A percentile compares a stretch with the other conserved stretches of the same genome.
These are phyloP conservation scores for Entomobrya multifasciata DNA, from an alignment of 2,888 invertebrate genomes.

Conservation along the genomic window DNA sequence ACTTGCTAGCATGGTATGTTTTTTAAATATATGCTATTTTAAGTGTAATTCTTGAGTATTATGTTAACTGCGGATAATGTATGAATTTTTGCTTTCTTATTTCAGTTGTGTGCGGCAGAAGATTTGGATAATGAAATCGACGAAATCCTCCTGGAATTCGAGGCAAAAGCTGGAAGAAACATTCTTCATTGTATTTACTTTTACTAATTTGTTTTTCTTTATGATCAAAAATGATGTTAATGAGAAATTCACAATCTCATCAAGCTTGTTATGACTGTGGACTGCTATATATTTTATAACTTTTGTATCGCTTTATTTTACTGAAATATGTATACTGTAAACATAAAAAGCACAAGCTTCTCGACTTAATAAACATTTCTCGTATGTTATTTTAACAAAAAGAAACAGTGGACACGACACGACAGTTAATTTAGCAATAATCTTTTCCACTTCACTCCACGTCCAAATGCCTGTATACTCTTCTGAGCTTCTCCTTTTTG, in stretches of 20 bases:
- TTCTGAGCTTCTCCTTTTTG: constrained; percentile 94
- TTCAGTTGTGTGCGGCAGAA: constrained; percentile 89
- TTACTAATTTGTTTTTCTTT: constrained; percentile 59
- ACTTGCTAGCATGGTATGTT: constrained; percentile 92
- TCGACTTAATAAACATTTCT: no score
- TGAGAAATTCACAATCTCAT: background rate
- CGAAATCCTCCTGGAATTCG: constrained; percentile 96
- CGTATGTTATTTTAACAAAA: no score
- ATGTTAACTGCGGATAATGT: no score
- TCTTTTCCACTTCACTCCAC: constrained; percentile 69
- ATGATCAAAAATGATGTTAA: background rate
- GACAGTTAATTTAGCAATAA: no score
- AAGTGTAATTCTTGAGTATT: no score
- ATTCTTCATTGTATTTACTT: constrained; percentile 95
- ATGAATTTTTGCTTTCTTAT: no score
- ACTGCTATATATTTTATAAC: no score
- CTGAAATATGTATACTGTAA: no score
- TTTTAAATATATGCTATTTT: constrained; percentile 38
- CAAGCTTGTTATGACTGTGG: background rate
- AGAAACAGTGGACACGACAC: no score
- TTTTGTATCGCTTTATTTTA: no score
- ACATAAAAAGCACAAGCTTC: no score
- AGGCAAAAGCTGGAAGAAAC: constrained; percentile 91
- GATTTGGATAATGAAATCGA: constrained; percentile 99
- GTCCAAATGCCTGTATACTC: constrained; percentile 92